Conservation (phyloP, 2,797 vertebrate species). For the Podargus strigoides region DNA sequence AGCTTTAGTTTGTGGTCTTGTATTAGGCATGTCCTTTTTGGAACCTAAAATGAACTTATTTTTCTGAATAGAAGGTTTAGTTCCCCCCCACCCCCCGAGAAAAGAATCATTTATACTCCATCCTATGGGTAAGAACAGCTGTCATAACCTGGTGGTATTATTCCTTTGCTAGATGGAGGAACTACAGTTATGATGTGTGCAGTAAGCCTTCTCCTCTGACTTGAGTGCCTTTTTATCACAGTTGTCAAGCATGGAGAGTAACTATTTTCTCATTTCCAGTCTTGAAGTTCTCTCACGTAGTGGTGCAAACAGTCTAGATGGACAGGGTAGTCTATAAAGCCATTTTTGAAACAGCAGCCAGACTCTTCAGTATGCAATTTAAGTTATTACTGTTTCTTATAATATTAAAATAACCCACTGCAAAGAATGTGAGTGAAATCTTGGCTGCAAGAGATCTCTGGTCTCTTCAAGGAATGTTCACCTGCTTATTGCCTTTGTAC, state of each 20-base stretch:
- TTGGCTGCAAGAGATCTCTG: neutral
- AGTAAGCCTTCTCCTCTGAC: neutral
- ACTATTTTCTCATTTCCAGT: neutral
- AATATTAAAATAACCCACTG: neutral
- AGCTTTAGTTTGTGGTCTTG: neutral
- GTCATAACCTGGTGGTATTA: neutral
- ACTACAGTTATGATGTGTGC: neutral
- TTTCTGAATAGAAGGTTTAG: neutral
- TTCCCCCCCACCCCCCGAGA: no score
- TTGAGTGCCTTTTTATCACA: neutral
- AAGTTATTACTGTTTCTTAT: neutral
- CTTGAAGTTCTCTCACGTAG: neutral
- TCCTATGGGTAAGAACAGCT: neutral
- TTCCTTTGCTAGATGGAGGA: neutral
- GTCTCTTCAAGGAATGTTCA: neutral
- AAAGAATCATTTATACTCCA: neutral
- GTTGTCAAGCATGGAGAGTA: neutral
- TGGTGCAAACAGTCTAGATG: neutral
- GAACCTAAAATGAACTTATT: neutral
- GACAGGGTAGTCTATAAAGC: neutral
- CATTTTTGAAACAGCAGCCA: neutral
- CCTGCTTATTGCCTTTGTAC: neutral
- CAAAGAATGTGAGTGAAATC: neutral
- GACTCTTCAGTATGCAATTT: neutral
- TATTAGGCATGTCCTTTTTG: neutral